A percentile compares a stretch with the other conserved stretches of the same genome.
Evolutionary conservation across 2,797 vertebrate genomes (phyloP).

Genomic region (Helostoma temminkii): DNA sequence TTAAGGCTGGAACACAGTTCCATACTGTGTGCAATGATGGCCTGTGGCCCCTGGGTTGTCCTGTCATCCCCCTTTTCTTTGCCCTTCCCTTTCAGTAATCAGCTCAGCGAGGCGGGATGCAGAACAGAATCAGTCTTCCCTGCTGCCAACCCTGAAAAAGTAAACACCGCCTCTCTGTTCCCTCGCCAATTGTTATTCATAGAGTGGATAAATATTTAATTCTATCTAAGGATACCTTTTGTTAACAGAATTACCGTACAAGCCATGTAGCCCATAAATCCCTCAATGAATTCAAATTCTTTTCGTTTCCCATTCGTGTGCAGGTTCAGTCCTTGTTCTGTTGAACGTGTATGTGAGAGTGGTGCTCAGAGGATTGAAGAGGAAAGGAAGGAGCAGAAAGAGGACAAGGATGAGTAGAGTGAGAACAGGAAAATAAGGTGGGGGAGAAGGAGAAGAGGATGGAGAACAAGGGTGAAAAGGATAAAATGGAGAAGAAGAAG

Average conservation of each 20-base stretch:
- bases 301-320: slow-evolving; percentile 25
- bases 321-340: slow-evolving; percentile 17
- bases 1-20: slow-evolving; percentile 30
- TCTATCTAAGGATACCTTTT: slow-evolving; percentile 89
- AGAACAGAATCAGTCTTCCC: slow-evolving; percentile 58
- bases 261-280: slow-evolving; percentile 74
- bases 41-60: slow-evolving; percentile 20
- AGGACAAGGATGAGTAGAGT: background rate
- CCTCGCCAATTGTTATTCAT: slow-evolving; percentile 88
- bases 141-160: slow-evolving; percentile 68
- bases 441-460: background rate
- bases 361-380: background rate
- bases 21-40: slow-evolving; percentile 13
- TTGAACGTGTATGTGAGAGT: background rate
- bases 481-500: background rate
- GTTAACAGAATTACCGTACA: slow-evolving; percentile 89
- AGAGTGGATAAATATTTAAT: slow-evolving; percentile 88
- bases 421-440: too few species aligned
- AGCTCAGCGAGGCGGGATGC: slow-evolving; percentile 56
- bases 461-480: background rate
- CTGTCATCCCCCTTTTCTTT: background rate
- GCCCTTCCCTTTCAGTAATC: slow-evolving; percentile 37
- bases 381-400: background rate
- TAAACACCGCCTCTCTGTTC: slow-evolving; percentile 81
- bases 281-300: slow-evolving; percentile 82